phyloP scores from a whole-genome alignment of 1,140 invertebrate species.

The Matsumurasca onukii region DNA sequence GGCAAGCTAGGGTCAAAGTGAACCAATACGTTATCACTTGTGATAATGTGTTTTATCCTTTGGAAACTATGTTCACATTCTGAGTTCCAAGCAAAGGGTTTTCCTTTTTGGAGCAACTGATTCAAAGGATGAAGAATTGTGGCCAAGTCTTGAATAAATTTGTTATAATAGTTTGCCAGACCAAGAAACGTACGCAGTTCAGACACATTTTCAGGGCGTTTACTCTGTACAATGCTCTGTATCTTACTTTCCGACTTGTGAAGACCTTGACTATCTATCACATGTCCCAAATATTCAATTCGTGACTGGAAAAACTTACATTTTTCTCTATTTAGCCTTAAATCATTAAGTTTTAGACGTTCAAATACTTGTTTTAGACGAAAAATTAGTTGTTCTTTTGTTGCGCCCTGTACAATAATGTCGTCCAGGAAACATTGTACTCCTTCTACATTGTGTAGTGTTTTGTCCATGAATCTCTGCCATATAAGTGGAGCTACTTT shows the following conservation, averaged over 20 bases:
- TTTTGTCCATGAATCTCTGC: constrained; percentile 17
- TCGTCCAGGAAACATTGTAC: neutral
- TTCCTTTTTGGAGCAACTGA: constrained; percentile 21
- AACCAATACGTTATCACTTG: neutral
- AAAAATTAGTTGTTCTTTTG: neutral
- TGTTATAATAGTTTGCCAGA: constrained; percentile 32
- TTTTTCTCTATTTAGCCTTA: constrained; percentile 26
- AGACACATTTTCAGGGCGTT: constrained; percentile 36
- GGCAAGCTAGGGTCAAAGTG: neutral
- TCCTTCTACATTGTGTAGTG: neutral
- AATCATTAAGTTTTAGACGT: neutral
- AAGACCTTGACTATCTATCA: constrained; percentile 26
- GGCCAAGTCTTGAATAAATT: constrained; percentile 29
- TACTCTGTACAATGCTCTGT: constrained; percentile 37
- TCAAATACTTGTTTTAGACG: constrained; percentile 5
- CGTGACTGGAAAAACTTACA: constrained; percentile 16
- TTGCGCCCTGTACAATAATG: neutral
- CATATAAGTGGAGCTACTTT: neutral
- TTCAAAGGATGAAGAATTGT: constrained; percentile 26
- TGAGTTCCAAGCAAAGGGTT: neutral
- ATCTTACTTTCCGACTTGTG: constrained; percentile 27
- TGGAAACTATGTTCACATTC: neutral
- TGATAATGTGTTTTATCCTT: neutral
- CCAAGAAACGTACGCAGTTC: constrained; percentile 39
- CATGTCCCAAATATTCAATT: constrained; percentile 28